phyloP scores from a whole-genome alignment of 1,140 invertebrate genomes.

The Venturia canescens region DNA sequence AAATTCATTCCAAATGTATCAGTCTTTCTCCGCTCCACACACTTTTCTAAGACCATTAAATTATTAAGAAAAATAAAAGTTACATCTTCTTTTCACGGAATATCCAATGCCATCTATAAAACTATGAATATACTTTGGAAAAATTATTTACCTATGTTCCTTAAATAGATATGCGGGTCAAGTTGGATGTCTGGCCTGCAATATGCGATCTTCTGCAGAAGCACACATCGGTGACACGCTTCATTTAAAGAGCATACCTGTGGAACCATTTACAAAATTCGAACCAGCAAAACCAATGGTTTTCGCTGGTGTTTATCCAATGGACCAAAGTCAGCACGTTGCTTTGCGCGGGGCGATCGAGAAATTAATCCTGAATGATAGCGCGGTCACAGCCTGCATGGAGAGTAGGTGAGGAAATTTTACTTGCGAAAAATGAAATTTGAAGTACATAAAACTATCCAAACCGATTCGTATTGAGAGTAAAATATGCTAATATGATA shows the following conservation, averaged over 20 bases:
- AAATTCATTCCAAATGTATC: no score
- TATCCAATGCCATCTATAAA: no score
- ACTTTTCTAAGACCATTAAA: no score
- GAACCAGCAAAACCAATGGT: conserved; percentile 91
- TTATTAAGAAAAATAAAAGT: no score
- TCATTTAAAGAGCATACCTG: conserved; percentile 76
- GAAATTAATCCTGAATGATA: conserved; percentile 95
- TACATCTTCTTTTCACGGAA: no score
- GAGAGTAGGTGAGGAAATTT: conserved; percentile 85
- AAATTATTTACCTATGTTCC: conserved; percentile 56
- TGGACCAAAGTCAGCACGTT: conserved; percentile 90
- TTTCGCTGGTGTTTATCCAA: conserved; percentile 95
- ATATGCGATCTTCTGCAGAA: conserved; percentile 88
- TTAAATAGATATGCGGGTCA: conserved; percentile 84
- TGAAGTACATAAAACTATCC: neutral
- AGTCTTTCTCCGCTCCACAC: no score
- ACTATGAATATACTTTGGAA: no score
- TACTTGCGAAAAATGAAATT: neutral
- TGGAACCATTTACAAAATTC: conserved; percentile 83
- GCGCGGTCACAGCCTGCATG: conserved; percentile 87
- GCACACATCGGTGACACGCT: conserved; percentile 92
- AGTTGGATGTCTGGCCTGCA: conserved; percentile 89
- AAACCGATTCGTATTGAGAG: conserved; percentile 14
- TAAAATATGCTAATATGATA: conserved; percentile 53
- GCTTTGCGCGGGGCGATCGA: conserved; percentile 89